Evolutionary conservation across 2,888 invertebrate genomes (phyloP).

Genomic region (Drosophila algonquin): DNA sequence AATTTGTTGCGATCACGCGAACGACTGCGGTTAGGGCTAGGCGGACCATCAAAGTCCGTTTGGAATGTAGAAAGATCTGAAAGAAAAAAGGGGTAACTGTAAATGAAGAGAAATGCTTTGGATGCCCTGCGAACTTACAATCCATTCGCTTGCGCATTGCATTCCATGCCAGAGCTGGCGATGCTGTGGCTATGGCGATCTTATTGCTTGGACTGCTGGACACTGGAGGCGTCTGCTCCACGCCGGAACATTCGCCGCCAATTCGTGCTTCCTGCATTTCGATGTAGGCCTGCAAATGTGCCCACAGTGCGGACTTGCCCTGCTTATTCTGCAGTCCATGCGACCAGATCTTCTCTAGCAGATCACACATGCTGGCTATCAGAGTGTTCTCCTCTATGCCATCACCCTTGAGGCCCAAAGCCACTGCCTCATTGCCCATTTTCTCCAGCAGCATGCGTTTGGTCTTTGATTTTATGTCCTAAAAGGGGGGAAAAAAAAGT

Average conservation of each 20-base stretch:
- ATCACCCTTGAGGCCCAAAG: conserved; percentile 94
- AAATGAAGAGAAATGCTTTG: fast-evolving
- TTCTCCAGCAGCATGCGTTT: conserved; percentile 99
- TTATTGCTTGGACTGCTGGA: conserved; percentile 62
- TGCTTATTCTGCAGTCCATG: conserved; percentile 98
- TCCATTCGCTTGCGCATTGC: conserved; percentile 95
- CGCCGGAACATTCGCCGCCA: conserved; percentile 76
- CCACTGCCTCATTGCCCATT: conserved; percentile 98
- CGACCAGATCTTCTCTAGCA: conserved; percentile 98
- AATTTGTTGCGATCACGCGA: conserved; percentile 84
- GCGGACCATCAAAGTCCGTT: conserved; percentile 87
- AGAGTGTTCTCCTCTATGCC: conserved; percentile 98
- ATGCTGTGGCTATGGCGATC: conserved; percentile 69
- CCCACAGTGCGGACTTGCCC: conserved; percentile 99
- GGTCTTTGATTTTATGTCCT: conserved; percentile 97
- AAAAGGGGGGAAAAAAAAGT: conserved; percentile 2
- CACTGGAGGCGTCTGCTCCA: conserved; percentile 62
- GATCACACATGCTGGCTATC: conserved; percentile 98
- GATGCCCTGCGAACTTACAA: conserved; percentile 87
- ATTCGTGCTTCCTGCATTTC: conserved; percentile 89
- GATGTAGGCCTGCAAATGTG: conserved; percentile 95
- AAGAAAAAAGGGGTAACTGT: neutral
- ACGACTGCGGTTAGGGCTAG: conserved; percentile 84
- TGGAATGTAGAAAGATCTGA: conserved; percentile 91
- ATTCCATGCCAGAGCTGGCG: conserved; percentile 94